Evolutionary conservation across 2,888 invertebrate genomes (phyloP), one percentile per base, ranked within the genome.

Genomic region (Ormyrus thymus): DNA sequence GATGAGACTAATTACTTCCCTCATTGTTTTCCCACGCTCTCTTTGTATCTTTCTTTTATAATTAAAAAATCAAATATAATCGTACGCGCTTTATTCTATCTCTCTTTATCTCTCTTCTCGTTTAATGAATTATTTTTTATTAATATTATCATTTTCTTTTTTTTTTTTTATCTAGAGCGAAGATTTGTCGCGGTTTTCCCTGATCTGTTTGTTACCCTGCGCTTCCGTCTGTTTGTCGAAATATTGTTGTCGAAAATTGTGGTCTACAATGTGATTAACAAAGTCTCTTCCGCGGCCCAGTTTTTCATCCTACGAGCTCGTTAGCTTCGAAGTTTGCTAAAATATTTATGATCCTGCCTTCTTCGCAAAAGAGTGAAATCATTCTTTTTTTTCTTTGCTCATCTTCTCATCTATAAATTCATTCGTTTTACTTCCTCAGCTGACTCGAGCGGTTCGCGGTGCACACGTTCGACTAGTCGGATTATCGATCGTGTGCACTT

Each of bases 181-280:
- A 90, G 90, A 90, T 90, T 90, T 90, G 90, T 90, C 90, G 89
- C 89, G 89, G 89, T 89, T 89, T 89, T 90, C 90, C 90, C 90
- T 90, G 90, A 90, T 90, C 89, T 89, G 90, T 90, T 89, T 88
- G 86, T 90, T 90, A 90, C 90, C 90, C 90, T 90, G 90, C 90
- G 89, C 90, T 90, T 90, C 90, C 90, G 90, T 90, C 89, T 90
- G 89, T 87, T 89, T 90, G 87, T 89, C 89, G 89, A 89, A 89
- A 88, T 89, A 89, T 89, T 89, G 87, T 89, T 88, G 86, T 86
- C 82, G 84, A 79, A 87, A 86, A 86, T 85, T 87, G 85, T 87
- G 86, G 86, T 87, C 86, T 87, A 87, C 84, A 85, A 85, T 87
- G 85, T 84, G 82, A 85, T 83, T 83, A 85, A 83, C 78, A 81